These are phyloP conservation scores for Andrena marginata DNA, from an alignment of 2,888 invertebrate species.

Conservation along the genomic window DNA sequence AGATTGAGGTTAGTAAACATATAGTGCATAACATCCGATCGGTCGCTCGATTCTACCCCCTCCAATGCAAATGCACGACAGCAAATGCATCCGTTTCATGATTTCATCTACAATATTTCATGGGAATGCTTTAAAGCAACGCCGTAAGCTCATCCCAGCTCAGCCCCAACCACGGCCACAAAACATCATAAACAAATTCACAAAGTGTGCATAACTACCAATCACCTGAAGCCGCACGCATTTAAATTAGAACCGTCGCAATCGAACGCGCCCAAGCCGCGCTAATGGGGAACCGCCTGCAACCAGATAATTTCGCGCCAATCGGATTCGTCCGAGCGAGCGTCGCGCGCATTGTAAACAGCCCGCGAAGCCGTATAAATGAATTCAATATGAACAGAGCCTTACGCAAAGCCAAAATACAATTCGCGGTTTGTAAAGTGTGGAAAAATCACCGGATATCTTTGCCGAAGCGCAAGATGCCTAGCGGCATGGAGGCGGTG, in stretches of 20 bases:
- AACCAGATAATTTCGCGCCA: slow-evolving; percentile 25
- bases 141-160: too few relatives aligned
- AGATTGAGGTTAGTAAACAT: too few relatives aligned
- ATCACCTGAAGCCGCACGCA: too few relatives aligned
- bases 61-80: too few relatives aligned
- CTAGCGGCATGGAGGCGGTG: slow-evolving; percentile 43
- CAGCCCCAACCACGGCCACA: too few relatives aligned
- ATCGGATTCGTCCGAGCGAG: slow-evolving; percentile 3
- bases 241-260: neutral
- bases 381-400: slow-evolving; percentile 51
- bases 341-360: slow-evolving; percentile 16
- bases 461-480: slow-evolving; percentile 14
- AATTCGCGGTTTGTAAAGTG: slow-evolving; percentile 54
- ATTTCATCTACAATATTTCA: too few relatives aligned
- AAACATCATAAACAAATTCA: too few relatives aligned
- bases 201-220: too few relatives aligned
- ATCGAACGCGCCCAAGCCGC: neutral
- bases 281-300: neutral
- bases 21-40: too few relatives aligned
- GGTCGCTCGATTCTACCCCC: too few relatives aligned
- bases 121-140: too few relatives aligned
- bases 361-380: neutral
- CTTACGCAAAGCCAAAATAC: slow-evolving; percentile 51
- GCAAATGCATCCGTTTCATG: too few relatives aligned
- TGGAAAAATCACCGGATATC: slow-evolving; percentile 45